Percentiles rank a stretch among this genome's conserved stretches.
Conservation (phyloP, 2,888 invertebrate genomes). For the Leucophenga montana region DNA sequence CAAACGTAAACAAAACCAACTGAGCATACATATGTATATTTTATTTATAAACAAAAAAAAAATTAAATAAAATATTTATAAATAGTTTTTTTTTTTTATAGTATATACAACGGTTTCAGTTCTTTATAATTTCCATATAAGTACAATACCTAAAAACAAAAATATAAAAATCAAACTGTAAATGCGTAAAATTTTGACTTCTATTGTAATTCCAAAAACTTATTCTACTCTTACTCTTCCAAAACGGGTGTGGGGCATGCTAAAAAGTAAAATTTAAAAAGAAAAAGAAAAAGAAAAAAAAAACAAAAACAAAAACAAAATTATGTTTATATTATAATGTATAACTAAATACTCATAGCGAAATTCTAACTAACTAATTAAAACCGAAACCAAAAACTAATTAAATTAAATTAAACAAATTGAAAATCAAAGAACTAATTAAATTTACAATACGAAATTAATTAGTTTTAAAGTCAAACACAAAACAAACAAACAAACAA, state of each 20-base stretch:
- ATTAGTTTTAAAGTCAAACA: slow-evolving; percentile 9
- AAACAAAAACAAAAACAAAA: background rate
- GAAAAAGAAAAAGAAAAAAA: too few species aligned
- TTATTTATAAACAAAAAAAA: too few species aligned
- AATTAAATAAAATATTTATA: background rate
- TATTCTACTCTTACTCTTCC: background rate
- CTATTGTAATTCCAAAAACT: too few species aligned
- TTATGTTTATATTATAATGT: background rate
- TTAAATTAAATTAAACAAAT: background rate
- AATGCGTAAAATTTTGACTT: background rate
- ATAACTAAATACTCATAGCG: background rate
- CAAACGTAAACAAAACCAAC: background rate
- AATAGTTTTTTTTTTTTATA: background rate
- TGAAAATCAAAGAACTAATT: background rate
- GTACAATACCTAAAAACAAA: background rate
- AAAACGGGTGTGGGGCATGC: background rate
- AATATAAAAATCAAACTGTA: background rate
- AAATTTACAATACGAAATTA: background rate
- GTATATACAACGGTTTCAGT: slow-evolving; percentile 17
- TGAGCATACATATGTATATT: background rate
- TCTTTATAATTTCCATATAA: background rate
- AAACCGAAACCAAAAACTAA: background rate
- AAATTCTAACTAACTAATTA: slow-evolving; percentile 10
- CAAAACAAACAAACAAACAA: background rate
- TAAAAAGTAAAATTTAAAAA: background rate